Evolutionary conservation across 2,888 invertebrate species (phyloP).

Genomic region (Morpho deidamia): DNA sequence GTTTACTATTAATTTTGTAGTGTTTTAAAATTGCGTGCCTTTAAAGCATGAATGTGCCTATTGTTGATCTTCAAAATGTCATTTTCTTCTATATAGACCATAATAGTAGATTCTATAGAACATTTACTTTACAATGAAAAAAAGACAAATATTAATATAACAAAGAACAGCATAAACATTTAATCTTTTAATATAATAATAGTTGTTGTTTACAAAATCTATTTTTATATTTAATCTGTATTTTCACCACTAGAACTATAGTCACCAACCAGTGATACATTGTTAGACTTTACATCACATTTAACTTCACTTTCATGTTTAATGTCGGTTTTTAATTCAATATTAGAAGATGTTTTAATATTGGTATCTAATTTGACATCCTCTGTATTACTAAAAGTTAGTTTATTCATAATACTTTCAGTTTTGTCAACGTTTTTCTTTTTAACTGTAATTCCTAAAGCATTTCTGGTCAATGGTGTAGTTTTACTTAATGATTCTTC

Average conservation of each 20-base stretch:
- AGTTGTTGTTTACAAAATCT: too few relatives aligned
- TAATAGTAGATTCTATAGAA: too few relatives aligned
- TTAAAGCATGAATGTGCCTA: too few relatives aligned
- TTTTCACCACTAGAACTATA: slow-evolving; percentile 62
- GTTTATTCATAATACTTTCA: slow-evolving; percentile 4
- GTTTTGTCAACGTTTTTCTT: slow-evolving; percentile 28
- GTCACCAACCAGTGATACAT: slow-evolving; percentile 49
- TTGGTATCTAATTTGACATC: background rate
- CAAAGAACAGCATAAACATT: too few relatives aligned
- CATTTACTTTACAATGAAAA: too few relatives aligned
- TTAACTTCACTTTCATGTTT: background rate
- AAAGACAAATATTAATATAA: too few relatives aligned
- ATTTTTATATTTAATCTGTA: slow-evolving; percentile 38
- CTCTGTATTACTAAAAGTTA: background rate
- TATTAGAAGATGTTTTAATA: background rate
- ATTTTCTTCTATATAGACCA: too few relatives aligned
- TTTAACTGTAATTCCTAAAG: slow-evolving; percentile 61
- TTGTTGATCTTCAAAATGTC: too few relatives aligned
- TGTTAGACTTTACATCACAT: slow-evolving; percentile 18
- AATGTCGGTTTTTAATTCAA: background rate
- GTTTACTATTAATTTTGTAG: too few relatives aligned
- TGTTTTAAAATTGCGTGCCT: too few relatives aligned
- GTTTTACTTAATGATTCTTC: slow-evolving; percentile 71
- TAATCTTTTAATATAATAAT: background rate
- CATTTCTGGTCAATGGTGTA: slow-evolving; percentile 45